Conservation (phyloP, 1,140 invertebrate species). For the Argopecten irradians region DNA sequence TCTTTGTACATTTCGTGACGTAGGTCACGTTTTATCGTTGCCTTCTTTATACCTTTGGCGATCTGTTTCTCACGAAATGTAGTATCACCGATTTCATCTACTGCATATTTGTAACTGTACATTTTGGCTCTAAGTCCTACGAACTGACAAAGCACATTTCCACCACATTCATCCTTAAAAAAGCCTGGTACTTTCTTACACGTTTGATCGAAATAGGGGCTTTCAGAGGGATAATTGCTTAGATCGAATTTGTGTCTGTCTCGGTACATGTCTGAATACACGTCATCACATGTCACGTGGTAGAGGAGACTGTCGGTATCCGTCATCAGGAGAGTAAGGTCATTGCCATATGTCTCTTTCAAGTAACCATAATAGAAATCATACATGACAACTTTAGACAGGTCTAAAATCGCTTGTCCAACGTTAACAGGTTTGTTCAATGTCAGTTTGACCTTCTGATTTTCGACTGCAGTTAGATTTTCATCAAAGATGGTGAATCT, state of each 20-base stretch:
- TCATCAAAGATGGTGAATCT: slow-evolving; percentile 27
- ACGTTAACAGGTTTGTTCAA: slow-evolving; percentile 31
- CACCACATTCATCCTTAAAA: slow-evolving; percentile 46
- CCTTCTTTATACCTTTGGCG: not conserved
- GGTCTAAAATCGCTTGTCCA: not conserved
- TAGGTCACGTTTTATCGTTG: not conserved
- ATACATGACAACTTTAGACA: not conserved
- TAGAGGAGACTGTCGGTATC: slow-evolving; percentile 5
- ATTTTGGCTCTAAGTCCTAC: slow-evolving; percentile 52
- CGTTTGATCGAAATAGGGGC: slow-evolving; percentile 25
- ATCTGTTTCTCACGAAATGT: not conserved
- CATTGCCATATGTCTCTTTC: not conserved
- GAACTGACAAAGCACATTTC: slow-evolving; percentile 43
- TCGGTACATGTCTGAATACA: not conserved
- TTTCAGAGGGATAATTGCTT: slow-evolving; percentile 33
- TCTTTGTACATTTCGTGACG: not conserved
- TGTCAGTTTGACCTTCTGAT: slow-evolving; percentile 11
- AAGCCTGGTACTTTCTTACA: slow-evolving; percentile 45
- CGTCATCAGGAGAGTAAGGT: not conserved
- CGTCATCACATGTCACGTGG: slow-evolving; percentile 3
- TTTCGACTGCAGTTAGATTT: slow-evolving; percentile 26
- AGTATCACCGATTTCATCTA: too few species aligned
- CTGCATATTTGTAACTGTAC: not conserved
- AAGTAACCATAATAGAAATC: slow-evolving; percentile 24
- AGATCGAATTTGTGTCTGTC: slow-evolving; percentile 33